A percentile compares a stretch with the other conserved stretches of the same genome.
These are phyloP conservation scores for Oedothorax gibbosus DNA, from an alignment of 1,140 invertebrate genomes.

Conservation along the genomic window DNA sequence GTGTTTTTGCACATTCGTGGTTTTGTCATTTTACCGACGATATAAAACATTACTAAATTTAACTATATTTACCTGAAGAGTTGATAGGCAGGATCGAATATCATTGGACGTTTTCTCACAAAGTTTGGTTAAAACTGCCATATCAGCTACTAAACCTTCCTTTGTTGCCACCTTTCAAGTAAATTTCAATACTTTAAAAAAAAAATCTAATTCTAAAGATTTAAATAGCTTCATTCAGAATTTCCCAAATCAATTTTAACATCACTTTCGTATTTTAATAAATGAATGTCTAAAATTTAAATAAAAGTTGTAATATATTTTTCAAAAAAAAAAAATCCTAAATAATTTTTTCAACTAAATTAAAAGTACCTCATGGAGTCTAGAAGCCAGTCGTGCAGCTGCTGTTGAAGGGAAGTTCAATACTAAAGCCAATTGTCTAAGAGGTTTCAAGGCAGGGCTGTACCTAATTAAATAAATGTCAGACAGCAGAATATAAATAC, in stretches of 20 bases:
- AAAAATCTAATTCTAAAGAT: background rate
- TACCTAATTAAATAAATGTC: constrained; percentile 71
- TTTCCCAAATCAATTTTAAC: background rate
- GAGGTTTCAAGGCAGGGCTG: constrained; percentile 82
- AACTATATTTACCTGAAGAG: constrained; percentile 75
- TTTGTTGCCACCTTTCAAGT: constrained; percentile 74
- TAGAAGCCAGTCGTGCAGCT: constrained; percentile 68
- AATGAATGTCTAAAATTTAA: background rate
- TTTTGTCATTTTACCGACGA: no score
- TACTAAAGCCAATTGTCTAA: constrained; percentile 80
- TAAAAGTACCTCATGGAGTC: constrained; percentile 52
- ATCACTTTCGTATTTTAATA: no score
- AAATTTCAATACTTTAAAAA: background rate
- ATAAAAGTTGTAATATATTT: background rate
- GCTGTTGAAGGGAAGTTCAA: constrained; percentile 80
- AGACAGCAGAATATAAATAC: no score
- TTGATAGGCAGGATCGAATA: constrained; percentile 87
- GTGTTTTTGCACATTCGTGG: no score
- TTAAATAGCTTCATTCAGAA: background rate
- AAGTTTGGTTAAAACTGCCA: constrained; percentile 77
- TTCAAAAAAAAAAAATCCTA: background rate
- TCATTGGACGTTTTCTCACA: constrained; percentile 86
- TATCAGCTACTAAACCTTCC: constrained; percentile 80
- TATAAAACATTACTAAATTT: background rate
- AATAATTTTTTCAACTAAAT: background rate